phyloP scores from a whole-genome alignment of 2,888 invertebrate genomes.

The Parnassius smintheus region DNA sequence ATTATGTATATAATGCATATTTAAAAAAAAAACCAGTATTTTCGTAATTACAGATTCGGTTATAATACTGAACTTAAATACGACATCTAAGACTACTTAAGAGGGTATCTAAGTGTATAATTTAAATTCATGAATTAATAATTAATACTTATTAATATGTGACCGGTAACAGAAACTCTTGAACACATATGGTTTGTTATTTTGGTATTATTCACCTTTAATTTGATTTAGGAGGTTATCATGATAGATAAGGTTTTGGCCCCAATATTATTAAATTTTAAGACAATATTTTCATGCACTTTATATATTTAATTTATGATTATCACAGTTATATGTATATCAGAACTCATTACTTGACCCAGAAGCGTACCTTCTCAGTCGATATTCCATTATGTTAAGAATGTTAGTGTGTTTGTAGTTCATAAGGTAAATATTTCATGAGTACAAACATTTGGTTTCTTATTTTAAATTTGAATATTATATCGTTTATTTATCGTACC shows the following conservation, averaged over 20 bases:
- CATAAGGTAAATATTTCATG: background rate
- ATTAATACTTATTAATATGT: background rate
- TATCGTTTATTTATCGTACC: too few relatives aligned
- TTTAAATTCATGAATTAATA: background rate
- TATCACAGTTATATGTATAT: background rate
- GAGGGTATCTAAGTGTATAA: background rate
- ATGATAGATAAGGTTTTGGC: background rate
- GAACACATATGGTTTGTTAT: background rate
- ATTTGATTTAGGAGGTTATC: background rate
- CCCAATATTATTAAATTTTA: background rate
- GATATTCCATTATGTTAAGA: conserved; percentile 23
- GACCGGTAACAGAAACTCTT: background rate
- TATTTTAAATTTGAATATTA: too few relatives aligned
- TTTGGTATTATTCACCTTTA: conserved; percentile 2
- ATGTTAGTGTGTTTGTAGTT: conserved; percentile 7
- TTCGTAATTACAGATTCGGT: conserved; percentile 1
- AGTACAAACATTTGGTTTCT: background rate
- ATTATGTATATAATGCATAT: conserved; percentile 1
- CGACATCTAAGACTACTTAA: conserved; percentile 6
- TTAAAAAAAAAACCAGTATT: conserved; percentile 8
- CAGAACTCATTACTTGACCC: conserved; percentile 5
- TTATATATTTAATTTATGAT: background rate
- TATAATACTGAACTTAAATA: conserved; percentile 5
- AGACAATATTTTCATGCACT: conserved; percentile 4
- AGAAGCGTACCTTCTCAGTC: conserved; percentile 14